Evolutionary conservation across 1,140 invertebrate species (phyloP), one percentile per base, ranked within the genome.

Genomic region (Cephus cinctus): DNA sequence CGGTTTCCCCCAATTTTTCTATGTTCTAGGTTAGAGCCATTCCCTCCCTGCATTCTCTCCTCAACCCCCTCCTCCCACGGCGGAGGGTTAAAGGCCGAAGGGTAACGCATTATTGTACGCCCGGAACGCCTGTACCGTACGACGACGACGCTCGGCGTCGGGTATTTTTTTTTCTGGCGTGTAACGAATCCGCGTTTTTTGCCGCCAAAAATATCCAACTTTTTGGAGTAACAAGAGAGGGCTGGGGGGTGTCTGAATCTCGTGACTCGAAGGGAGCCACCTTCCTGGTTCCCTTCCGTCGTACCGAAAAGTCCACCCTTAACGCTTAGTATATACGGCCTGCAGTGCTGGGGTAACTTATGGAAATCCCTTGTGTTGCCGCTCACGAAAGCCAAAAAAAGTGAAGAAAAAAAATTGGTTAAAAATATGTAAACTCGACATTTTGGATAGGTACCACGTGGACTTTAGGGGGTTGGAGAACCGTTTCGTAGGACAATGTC

Each of bases 181-280:
- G 63, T 65, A 65, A 65, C 63, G 63, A 65, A 65, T 65, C 59
- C 50, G 55, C 56, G 54, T 59, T 65, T 65, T 65, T 65, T 65
- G 62, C 25, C 14, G 30, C 43, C 56, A 41, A 54, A 59, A 63
- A 63, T 63, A 63, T 57, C 56, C 51, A 56, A 36, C 52, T 44
- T 63, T 63, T 61, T 22, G 41, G 61, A 15, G 25, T 34, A 41
- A n/a, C 12, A 2, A 30, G 27, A 8, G 8, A n/a, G n/a, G n/a
- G n/a, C n/a, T n/a, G n/a, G n/a, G n/a, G n/a, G n/a, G n/a, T n/a
- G n/a, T n/a, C n/a, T n/a, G n/a, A n/a, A n/a, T n/a, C n/a, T n/a
- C n/a, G n/a, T n/a, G n/a, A n/a, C n/a, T n/a, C n/a, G n/a, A n/a
- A n/a, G n/a, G n/a, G n/a, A n/a, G n/a, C n/a, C n/a, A n/a, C n/a